Evolutionary conservation across 2,113 vertebrate genomes (phyloP).

Genomic region (Nycticebus coucang): DNA sequence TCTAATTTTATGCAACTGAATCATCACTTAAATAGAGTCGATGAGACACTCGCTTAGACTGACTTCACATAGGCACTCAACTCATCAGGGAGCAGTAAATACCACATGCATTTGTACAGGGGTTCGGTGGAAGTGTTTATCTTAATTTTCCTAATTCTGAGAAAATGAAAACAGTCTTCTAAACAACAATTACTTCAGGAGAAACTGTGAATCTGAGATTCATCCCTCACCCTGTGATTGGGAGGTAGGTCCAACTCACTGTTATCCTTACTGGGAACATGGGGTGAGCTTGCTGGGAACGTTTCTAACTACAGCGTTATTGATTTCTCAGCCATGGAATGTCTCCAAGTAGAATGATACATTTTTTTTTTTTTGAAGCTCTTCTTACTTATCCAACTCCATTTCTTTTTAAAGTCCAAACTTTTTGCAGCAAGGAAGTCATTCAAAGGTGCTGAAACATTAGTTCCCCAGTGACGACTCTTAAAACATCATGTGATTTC

Average conservation of each 20-base stretch:
- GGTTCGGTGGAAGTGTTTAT: not conserved
- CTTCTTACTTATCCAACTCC: not conserved
- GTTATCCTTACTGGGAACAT: not conserved
- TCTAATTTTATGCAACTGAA: not conserved
- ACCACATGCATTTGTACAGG: not conserved
- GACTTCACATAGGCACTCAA: not conserved
- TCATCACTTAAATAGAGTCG: not conserved
- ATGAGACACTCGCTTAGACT: not conserved
- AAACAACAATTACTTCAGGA: not conserved
- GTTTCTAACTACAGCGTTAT: not conserved
- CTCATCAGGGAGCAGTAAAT: not conserved
- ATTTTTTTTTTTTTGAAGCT: constrained; percentile 35
- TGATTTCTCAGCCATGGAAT: not conserved
- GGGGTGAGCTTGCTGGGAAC: not conserved
- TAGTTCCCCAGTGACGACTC: constrained; percentile 31
- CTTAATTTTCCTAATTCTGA: constrained; percentile 16
- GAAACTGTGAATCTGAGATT: not conserved
- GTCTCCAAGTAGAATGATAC: not conserved
- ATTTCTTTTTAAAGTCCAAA: constrained; percentile 11
- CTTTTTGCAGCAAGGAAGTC: constrained; percentile 8
- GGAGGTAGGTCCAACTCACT: not conserved
- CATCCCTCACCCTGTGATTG: not conserved
- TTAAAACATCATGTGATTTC: constrained; percentile 66
- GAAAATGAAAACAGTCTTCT: not conserved
- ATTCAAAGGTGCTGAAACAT: constrained; percentile 60